phyloP scores from a whole-genome alignment of 2,113 vertebrate species.

The Leptocoma aspasia region DNA sequence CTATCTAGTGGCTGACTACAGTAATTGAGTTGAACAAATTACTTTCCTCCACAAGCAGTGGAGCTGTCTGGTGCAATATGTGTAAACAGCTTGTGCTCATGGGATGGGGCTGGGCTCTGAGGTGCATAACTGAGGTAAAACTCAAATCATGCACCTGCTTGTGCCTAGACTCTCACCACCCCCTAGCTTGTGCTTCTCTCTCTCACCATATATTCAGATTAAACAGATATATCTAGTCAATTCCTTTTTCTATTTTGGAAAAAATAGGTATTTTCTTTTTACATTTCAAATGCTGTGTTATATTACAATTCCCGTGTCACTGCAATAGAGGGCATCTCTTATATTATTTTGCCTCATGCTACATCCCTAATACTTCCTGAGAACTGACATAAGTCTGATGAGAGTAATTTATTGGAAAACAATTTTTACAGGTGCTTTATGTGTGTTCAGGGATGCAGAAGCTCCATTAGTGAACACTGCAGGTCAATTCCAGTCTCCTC shows the following conservation, averaged over 20 bases:
- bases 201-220: background rate
- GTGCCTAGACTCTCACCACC: background rate
- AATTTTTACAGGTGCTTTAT: background rate
- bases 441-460: background rate
- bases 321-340: background rate
- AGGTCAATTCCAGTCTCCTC: background rate
- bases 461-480: background rate
- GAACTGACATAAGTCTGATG: background rate
- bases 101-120: background rate
- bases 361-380: background rate
- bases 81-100: background rate
- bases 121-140: background rate
- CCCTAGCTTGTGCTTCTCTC: background rate
- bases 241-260: background rate
- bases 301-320: accelerated
- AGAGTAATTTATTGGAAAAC: background rate
- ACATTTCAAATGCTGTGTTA: background rate
- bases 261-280: background rate
- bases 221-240: background rate
- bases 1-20: background rate
- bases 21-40: conserved; percentile 17
- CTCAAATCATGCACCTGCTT: background rate
- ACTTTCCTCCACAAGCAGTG: background rate
- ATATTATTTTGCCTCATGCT: background rate
- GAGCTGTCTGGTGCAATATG: background rate